Conservation (phyloP, 92 coral and sea anemone species). For the Zoanthus gigantus region DNA sequence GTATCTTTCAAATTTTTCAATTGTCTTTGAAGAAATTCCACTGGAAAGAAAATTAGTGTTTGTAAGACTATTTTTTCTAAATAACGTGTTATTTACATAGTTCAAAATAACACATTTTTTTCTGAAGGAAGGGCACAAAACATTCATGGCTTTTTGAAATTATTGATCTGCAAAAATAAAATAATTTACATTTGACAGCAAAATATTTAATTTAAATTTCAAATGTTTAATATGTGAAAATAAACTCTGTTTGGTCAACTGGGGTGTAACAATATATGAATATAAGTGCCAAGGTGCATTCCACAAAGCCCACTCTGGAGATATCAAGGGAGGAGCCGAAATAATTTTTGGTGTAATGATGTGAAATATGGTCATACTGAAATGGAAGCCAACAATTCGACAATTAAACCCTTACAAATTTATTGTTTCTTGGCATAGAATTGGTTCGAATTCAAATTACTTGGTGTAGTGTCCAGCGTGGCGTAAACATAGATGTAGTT, state of each 20-base stretch:
- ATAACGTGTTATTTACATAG: neutral
- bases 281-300: constrained; percentile 17
- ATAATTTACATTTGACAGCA: no score
- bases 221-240: neutral
- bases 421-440: neutral
- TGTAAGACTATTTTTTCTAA: neutral
- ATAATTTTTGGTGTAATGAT: neutral
- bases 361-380: neutral
- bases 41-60: constrained; percentile 11
- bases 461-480: constrained; percentile 14
- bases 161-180: no score
- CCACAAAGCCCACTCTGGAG: neutral
- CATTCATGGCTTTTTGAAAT: no score
- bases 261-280: neutral
- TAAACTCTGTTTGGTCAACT: neutral
- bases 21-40: constrained; percentile 51
- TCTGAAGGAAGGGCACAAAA: no score
- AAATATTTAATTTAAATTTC: no score
- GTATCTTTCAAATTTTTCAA: constrained; percentile 48
- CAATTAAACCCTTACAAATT: constrained; percentile 11
- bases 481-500: constrained; percentile 10
- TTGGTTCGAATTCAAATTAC: constrained; percentile 2
- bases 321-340: constrained; percentile 16
- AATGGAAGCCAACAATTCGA: constrained; percentile 15
- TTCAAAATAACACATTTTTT: neutral